Evolutionary conservation across 2,888 invertebrate genomes (phyloP).

Genomic region (Tipula vernalis): DNA sequence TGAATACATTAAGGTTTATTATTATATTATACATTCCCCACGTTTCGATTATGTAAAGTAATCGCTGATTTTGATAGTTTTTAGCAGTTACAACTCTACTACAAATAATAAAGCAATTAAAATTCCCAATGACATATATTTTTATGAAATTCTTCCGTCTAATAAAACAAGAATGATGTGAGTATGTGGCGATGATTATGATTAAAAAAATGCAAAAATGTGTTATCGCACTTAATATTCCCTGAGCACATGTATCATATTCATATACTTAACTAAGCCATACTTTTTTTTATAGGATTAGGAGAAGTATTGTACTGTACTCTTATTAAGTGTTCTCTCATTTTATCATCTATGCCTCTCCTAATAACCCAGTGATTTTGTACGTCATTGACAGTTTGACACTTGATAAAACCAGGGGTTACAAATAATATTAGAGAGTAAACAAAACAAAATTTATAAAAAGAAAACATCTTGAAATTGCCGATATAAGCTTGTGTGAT

Average conservation of each 20-base stretch:
- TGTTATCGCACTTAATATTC: not conserved
- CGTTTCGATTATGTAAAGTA: not conserved
- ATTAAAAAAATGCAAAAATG: not conserved
- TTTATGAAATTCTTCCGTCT: not conserved
- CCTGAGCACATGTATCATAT: not conserved
- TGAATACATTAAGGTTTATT: no score
- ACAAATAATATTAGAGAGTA: not conserved
- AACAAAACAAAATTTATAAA: not conserved
- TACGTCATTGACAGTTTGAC: not conserved
- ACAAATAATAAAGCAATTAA: not conserved
- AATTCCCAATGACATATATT: not conserved
- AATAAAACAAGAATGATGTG: not conserved
- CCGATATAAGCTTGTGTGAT: not conserved
- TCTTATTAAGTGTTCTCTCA: not conserved
- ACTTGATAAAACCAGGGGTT: not conserved
- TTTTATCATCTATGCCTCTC: not conserved
- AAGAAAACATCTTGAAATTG: not conserved
- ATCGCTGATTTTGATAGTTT: not conserved
- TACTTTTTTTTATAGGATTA: not conserved
- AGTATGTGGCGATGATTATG: not conserved
- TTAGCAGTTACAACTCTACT: not conserved
- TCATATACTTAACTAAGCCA: no score
- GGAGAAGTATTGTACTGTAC: no score
- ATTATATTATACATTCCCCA: no score
- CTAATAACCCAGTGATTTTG: not conserved